phyloP scores from a whole-genome alignment of 2,113 vertebrate genomes.

The Alligator sinensis region DNA sequence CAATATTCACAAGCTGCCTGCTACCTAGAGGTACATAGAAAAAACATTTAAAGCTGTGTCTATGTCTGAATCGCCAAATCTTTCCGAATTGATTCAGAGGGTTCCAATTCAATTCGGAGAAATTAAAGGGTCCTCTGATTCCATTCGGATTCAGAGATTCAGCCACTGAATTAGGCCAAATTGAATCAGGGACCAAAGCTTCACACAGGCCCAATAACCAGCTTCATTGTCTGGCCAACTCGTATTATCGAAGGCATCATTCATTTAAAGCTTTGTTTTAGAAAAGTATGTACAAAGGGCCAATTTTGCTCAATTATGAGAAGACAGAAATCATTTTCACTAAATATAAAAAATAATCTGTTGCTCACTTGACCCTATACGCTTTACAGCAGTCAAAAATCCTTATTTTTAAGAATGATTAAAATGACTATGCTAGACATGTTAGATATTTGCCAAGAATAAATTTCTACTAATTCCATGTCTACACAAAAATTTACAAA shows the following conservation, averaged over 20 bases:
- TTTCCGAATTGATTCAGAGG: no score
- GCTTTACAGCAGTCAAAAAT: background rate
- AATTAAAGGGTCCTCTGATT: no score
- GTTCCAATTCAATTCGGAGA: no score
- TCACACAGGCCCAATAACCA: no score
- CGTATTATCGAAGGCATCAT: background rate
- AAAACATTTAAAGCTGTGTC: no score
- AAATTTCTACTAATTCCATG: background rate
- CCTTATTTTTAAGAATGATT: background rate
- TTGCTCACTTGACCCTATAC: background rate
- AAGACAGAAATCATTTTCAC: background rate
- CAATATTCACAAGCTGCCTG: no score
- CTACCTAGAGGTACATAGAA: no score
- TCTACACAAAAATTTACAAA: background rate
- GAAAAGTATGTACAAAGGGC: background rate
- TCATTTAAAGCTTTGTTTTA: background rate
- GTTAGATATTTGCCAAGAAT: background rate
- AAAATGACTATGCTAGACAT: background rate
- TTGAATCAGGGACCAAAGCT: no score
- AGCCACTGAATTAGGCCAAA: no score
- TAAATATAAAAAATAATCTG: background rate
- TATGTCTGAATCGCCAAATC: no score
- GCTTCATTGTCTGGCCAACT: background rate
- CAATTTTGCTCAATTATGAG: background rate
- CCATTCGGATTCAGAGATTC: no score